Evolutionary conservation across 2,888 invertebrate genomes (phyloP), one percentile per base, ranked within the genome.

Genomic region (Luffia ferchaultella): DNA sequence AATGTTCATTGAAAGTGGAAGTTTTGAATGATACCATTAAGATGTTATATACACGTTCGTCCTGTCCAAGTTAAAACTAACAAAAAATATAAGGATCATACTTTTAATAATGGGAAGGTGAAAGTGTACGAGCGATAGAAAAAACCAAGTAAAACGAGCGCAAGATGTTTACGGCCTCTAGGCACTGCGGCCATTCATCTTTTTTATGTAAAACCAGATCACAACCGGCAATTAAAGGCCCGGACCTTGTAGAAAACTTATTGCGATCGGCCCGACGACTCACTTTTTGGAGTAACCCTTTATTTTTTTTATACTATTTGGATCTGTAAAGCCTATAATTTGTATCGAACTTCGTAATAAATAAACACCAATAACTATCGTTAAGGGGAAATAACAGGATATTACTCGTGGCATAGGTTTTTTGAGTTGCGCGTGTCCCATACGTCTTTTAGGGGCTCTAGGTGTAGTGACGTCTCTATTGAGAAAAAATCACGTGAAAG

Each of bases 321-420:
- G 64, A 62, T 68, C 76, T 76, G 77, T 75, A 79, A 73, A 79
- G 76, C 80, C 80, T 80, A 72, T 83, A 83, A 83, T 83, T 83
- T 83, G 77, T 67, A 68, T 63, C 73, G 68, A 70, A 68, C 70
- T 68, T 77, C 73, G 77, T 79, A 80, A 83, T 83, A 83, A 83
- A 83, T 83, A 83, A 83, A 82, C 80, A 80, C 73, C 80, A 82
- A 82, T 83, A 82, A 82, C 76, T 76, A 82, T 82, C 80, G 82
- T 83, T 83, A 82, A 68, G 73, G 76, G 75, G 75, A 80, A 80
- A 80, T 80, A 79, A 82, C 76, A 80, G 80, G 79, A 80, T 80
- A 82, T 82, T 80, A 82, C 70, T 64, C 60, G 67, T 62, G 67
- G 62, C 61, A 59, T 70, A 19, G 49, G 72, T 68, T 68, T 78